Evolutionary conservation across 2,113 vertebrate species (phyloP), one percentile per base, ranked within the genome.

Genomic region (Formicarius rufipectus): DNA sequence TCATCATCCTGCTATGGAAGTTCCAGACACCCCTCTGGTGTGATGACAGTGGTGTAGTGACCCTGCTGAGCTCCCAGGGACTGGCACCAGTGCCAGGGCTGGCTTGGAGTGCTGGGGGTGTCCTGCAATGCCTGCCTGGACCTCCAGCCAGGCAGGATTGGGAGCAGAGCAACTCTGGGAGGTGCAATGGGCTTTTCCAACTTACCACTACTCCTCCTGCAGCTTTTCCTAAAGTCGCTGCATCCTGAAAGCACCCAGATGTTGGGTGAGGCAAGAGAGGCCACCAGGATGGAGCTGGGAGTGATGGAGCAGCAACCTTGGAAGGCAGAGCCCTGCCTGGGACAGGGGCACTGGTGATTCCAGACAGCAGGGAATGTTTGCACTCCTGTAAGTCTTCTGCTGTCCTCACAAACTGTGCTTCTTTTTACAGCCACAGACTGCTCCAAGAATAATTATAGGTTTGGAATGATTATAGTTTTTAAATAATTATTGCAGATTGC

Each of bases 401-500:
- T 47, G 1, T 23, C 52, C 42, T 63, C 31, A 21, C 27, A 69
- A 45, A 55, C 15, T 16, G 7, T 18, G 14, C 71, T 93, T 37
- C 7, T 21, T 79, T 76, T 58, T 75, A 75, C 35, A 60, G 67
- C 58, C 89, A 66, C 53, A 76, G 53, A 47, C 53, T 69, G 74
- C 45, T 94, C 69, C 85, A 75, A 95, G 91, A 87, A 81, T 90
- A 96, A 97, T 95, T 96, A 50, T 2, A 84, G 73, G 64, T 96
- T 96, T 95, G 59, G 88, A 92, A 40, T 37, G 93, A 95, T 97
- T 97, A 50, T 2, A 84, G 73, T 68, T 96, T 96, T 95, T 62
- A 89, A 92, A 40, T 37, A 94, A 95, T 97, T 97, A 86, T 63
- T 96, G 92, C 91, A n/a, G 80, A 76, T 93, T 93, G 91, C 42